phyloP scores from a whole-genome alignment of 23 tunicate genomes.

The Diplosoma virens region DNA sequence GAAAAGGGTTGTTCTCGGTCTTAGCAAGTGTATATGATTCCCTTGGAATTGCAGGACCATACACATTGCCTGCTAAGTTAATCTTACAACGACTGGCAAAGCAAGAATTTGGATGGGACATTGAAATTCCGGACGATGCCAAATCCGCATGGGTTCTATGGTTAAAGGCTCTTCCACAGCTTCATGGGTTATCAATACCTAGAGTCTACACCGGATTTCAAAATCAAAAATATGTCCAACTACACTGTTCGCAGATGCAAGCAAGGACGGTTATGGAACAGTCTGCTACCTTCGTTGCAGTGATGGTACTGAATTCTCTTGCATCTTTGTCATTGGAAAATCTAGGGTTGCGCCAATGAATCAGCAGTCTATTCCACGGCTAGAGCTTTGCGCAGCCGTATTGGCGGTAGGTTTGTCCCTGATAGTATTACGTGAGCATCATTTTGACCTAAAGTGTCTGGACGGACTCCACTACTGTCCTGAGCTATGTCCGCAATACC shows the following conservation, averaged over 20 bases:
- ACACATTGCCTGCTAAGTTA: constrained; percentile 2
- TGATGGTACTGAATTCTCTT: background rate
- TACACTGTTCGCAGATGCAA: constrained; percentile 38
- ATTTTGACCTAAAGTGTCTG: background rate
- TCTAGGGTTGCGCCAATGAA: constrained; percentile 20
- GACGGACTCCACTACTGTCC: constrained; percentile 35
- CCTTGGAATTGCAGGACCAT: constrained; percentile 12
- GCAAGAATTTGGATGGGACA: constrained; percentile 14
- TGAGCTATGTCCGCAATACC: constrained; percentile 6
- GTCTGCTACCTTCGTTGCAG: constrained; percentile 7
- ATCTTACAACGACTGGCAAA: constrained; percentile 9
- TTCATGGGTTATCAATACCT: constrained; percentile 12
- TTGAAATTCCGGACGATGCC: background rate
- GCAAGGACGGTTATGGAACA: constrained; percentile 17
- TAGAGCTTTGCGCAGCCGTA: constrained; percentile 33
- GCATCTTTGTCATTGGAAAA: constrained; percentile 28
- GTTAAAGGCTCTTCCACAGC: constrained; percentile 3
- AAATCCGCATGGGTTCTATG: background rate
- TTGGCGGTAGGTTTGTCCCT: background rate
- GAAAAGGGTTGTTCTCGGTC: constrained; percentile 23
- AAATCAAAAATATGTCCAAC: background rate
- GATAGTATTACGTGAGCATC: background rate
- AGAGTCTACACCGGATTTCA: background rate
- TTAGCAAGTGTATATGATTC: constrained; percentile 10
- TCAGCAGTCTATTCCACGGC: constrained; percentile 12